phyloP scores from a whole-genome alignment of 2,888 invertebrate genomes.

The Protophormia terraenovae region DNA sequence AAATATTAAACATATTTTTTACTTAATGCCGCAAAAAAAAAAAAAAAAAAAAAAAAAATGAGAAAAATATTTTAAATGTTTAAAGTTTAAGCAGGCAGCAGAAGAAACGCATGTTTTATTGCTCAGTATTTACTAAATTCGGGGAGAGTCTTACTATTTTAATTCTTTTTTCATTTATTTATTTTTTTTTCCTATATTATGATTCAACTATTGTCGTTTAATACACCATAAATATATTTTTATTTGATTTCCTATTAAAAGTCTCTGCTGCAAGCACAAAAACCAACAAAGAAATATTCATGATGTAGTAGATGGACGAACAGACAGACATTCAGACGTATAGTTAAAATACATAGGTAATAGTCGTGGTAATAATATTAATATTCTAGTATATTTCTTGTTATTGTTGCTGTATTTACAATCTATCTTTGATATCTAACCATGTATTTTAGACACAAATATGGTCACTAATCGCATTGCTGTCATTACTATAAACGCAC shows the following conservation, averaged over 20 bases:
- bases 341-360: slow-evolving; percentile 24
- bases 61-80: not conserved
- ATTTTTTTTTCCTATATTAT: slow-evolving; percentile 5
- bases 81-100: not conserved
- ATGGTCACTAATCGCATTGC: slow-evolving; percentile 69
- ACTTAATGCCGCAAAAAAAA: not conserved
- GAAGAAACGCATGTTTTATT: slow-evolving; percentile 26
- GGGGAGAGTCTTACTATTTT: not conserved
- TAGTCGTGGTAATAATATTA: slow-evolving; percentile 7
- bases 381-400: slow-evolving; percentile 21
- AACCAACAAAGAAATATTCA: not conserved
- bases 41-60: not conserved
- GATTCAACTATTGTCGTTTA: not conserved
- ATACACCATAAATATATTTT: slow-evolving; percentile 47
- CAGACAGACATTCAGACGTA: not conserved
- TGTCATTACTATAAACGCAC: slow-evolving; percentile 63
- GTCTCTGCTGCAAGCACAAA: slow-evolving; percentile 1
- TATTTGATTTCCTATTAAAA: slow-evolving; percentile 61
- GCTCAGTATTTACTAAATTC: not conserved
- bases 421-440: slow-evolving; percentile 59
- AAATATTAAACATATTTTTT: not conserved
- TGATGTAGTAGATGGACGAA: not conserved
- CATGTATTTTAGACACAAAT: slow-evolving; percentile 65
- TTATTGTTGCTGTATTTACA: slow-evolving; percentile 34
- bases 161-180: not conserved